Conservation (phyloP, 2,797 vertebrate species). For the Streptopelia turtur region DNA sequence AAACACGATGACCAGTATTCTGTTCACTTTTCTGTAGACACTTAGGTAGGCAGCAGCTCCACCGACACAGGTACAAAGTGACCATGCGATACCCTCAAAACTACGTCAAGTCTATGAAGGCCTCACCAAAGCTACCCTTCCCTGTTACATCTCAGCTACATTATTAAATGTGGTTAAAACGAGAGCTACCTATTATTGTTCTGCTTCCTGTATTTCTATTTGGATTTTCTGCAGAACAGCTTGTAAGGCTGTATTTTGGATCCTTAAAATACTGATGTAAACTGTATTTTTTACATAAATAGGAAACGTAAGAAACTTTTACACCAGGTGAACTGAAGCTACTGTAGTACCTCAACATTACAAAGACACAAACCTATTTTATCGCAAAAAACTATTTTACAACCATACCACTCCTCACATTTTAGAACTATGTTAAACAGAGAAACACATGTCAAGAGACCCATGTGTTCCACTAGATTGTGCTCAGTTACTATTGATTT, state of each 20-base stretch:
- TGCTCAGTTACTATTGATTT: not conserved
- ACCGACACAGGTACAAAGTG: not conserved
- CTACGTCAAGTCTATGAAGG: not conserved
- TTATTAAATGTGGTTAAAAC: slow-evolving; percentile 15
- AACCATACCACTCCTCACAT: not conserved
- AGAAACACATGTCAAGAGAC: slow-evolving; percentile 24
- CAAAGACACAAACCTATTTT: slow-evolving; percentile 4
- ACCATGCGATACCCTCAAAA: not conserved
- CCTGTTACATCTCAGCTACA: not conserved
- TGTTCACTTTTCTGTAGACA: not conserved
- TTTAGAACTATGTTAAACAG: not conserved
- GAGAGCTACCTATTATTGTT: not conserved
- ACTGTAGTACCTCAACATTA: not conserved
- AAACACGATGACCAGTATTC: not conserved
- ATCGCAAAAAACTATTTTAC: not conserved
- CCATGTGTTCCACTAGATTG: slow-evolving; percentile 40
- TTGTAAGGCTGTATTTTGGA: not conserved
- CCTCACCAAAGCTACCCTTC: not conserved
- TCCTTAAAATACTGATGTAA: slow-evolving; percentile 16
- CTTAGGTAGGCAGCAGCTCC: not conserved
- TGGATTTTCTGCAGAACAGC: not conserved
- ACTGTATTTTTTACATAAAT: not conserved
- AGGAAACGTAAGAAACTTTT: not conserved
- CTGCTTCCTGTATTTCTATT: not conserved
- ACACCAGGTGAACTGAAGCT: slow-evolving; percentile 1